Evolutionary conservation across 1,140 invertebrate genomes (phyloP).

Genomic region (Danaus melanippus): DNA sequence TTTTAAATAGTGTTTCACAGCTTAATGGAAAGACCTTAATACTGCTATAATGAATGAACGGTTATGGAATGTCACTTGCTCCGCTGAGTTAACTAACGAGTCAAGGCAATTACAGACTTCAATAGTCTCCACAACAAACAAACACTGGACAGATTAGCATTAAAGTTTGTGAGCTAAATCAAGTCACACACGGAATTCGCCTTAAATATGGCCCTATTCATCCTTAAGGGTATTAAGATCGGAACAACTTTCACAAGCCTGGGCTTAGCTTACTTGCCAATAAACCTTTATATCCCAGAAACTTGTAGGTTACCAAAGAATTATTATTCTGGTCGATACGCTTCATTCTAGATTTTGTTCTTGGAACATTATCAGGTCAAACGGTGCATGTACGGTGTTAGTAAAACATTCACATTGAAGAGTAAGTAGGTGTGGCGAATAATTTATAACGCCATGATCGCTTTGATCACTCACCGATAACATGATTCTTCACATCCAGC

Average conservation of each 20-base stretch:
- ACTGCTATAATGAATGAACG: too few species aligned
- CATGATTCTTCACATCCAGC: too few species aligned
- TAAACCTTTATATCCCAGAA: conserved; percentile 8
- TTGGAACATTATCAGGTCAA: conserved; percentile 12
- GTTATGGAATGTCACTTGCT: too few species aligned
- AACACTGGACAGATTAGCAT: too few species aligned
- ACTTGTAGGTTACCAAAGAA: conserved; percentile 18
- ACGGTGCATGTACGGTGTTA: conserved; percentile 13
- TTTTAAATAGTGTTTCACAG: too few species aligned
- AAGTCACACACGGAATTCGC: too few species aligned
- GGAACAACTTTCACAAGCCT: conserved; percentile 18
- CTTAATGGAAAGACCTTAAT: too few species aligned
- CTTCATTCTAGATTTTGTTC: conserved; percentile 16
- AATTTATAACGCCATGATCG: background rate
- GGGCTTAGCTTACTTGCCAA: conserved; percentile 8
- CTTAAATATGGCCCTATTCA: conserved; percentile 6
- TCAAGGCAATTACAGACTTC: too few species aligned
- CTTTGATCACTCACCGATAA: too few species aligned
- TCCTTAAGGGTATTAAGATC: conserved; percentile 19
- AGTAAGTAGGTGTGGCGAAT: background rate
- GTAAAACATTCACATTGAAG: conserved; percentile 32
- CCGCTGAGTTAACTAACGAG: too few species aligned
- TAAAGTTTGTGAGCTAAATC: too few species aligned
- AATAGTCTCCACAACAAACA: too few species aligned
- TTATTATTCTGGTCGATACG: conserved; percentile 9